Conservation (phyloP, 2,888 invertebrate genomes). For the Troglohyphantes excavatus region DNA sequence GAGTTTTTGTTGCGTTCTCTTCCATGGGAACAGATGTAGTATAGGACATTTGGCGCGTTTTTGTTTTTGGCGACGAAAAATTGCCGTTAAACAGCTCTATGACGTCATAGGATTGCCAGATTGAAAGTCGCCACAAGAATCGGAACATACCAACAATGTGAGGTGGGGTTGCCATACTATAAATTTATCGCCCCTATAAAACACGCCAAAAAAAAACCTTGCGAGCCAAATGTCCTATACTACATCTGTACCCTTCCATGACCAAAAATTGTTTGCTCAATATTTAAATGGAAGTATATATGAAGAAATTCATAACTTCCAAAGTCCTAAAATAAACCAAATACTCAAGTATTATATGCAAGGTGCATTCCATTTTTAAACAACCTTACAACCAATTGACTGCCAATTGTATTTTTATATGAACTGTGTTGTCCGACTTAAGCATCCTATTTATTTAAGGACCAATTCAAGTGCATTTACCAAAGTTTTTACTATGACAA, state of each 20-base stretch:
- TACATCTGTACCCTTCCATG: neutral
- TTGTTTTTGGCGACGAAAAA: too few relatives aligned
- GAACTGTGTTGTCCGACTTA: slow-evolving; percentile 15
- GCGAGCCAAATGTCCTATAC: too few relatives aligned
- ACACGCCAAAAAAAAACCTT: too few relatives aligned
- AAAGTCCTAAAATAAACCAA: neutral
- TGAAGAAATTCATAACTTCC: slow-evolving; percentile 13
- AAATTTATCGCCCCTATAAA: too few relatives aligned
- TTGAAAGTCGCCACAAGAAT: too few relatives aligned
- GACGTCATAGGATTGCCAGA: too few relatives aligned
- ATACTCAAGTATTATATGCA: slow-evolving; percentile 23
- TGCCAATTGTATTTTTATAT: slow-evolving; percentile 68
- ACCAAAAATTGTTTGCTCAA: neutral
- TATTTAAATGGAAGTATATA: neutral
- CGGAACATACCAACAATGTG: too few relatives aligned
- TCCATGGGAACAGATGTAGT: too few relatives aligned
- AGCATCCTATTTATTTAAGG: neutral
- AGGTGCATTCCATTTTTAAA: slow-evolving; percentile 70
- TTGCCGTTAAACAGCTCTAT: too few relatives aligned
- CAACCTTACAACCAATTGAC: slow-evolving; percentile 46
- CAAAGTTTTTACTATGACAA: neutral
- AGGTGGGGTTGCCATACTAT: too few relatives aligned
- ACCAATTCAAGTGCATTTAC: neutral
- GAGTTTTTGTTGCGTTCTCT: too few relatives aligned
- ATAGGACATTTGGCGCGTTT: too few relatives aligned